Evolutionary conservation across 2,113 vertebrate genomes (phyloP), one percentile per base, ranked within the genome.

Genomic region (Pterocles burchelli): DNA sequence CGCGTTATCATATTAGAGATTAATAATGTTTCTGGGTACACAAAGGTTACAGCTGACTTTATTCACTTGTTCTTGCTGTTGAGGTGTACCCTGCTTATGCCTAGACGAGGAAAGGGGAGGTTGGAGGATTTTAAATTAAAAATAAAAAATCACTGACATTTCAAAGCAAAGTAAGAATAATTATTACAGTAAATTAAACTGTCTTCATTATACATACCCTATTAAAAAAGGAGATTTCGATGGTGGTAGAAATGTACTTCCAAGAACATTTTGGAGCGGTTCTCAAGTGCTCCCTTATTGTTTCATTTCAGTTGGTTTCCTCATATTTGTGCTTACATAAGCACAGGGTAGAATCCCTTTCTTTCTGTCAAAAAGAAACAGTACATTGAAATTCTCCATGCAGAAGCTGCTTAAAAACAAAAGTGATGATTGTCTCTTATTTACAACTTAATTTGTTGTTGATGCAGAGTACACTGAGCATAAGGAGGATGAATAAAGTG

Each of bases 371-470:
- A 58, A 94, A 98, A 98, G 97, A 98, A 97, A 97, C 96, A 92
- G 91, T 95, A 97, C 98, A 98, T 97, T 98, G 98, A 98, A 98
- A 98, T 98, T 98, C 98, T 97, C 97, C 93, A 77, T 95, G 98
- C 98, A 98, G 97, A 97, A 98, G 97, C 98, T 97, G 98, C 98
- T 98, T 98, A 97, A 98, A 99, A 99, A 99, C 99, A 99, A 99
- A 99, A 99, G 98, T 98, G 97, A 98, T 98, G 98, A 99, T 99
- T 99, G 99, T 99, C 98, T 99, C 98, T 98, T 99, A 99, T 99
- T 99, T 99, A 99, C 99, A 98, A 98, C 98, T 99, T 98, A 99
- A 99, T 99, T 98, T 98, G 98, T 98, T 99, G 98, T 99, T 98
- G 98, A 99, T 99, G 99, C 98, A 97, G 98, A 98, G 98, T 98